A percentile compares a stretch with the other conserved stretches of the same genome.
Evolutionary conservation across 2,113 vertebrate genomes (phyloP).

Genomic region (Bucco capensis): DNA sequence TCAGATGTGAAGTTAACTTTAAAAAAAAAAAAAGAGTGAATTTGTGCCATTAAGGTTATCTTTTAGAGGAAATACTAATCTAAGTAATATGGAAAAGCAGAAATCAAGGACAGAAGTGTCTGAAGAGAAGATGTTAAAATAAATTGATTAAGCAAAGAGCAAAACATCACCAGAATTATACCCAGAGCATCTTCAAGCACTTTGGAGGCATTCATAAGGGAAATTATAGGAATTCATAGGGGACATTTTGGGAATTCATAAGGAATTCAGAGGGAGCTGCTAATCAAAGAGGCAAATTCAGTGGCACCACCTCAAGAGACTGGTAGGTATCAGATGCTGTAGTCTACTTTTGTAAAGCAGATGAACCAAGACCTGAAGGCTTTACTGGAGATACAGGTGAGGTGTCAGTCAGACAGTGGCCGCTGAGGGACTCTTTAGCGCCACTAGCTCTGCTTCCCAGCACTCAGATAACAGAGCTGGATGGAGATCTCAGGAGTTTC

Average conservation of each 20-base stretch:
- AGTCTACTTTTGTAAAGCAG: neutral
- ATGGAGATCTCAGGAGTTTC: neutral
- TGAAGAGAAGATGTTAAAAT: neutral
- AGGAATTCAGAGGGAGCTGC: neutral
- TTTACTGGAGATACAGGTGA: neutral
- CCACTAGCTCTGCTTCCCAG: neutral
- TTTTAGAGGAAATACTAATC: neutral
- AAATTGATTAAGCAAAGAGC: neutral
- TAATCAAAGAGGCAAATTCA: neutral
- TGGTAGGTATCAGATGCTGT: rapidly evolving
- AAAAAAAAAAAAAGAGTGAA: neutral
- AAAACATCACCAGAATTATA: neutral
- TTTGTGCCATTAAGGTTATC: neutral
- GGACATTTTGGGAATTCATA: neutral
- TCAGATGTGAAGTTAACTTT: neutral
- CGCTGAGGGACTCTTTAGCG: neutral
- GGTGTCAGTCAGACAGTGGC: neutral
- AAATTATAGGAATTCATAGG: neutral
- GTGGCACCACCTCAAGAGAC: neutral
- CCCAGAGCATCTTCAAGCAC: neutral
- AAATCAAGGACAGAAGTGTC: neutral
- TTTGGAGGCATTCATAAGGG: neutral
- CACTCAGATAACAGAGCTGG: neutral
- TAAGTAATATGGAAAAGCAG: neutral
- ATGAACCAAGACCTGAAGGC: neutral